A percentile compares a stretch with the other conserved stretches of the same genome.
phyloP scores from a whole-genome alignment of 2,888 invertebrate genomes.

The Thelaira solivaga region DNA sequence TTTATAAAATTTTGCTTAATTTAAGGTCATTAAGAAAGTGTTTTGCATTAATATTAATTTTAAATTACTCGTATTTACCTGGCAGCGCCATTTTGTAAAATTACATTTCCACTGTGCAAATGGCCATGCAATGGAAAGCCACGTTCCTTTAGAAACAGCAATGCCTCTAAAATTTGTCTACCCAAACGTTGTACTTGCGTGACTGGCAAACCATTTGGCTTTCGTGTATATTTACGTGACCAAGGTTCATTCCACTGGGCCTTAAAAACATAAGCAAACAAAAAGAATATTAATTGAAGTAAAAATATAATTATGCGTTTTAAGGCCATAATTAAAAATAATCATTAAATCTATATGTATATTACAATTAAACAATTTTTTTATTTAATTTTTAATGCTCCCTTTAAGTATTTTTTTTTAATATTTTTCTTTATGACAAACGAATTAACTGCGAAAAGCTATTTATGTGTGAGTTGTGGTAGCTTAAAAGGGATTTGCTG shows the following conservation, averaged over 20 bases:
- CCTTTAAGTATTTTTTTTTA: too few relatives aligned
- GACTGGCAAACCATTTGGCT: slow-evolving; percentile 84
- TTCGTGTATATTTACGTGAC: slow-evolving; percentile 84
- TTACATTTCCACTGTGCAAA: slow-evolving; percentile 93
- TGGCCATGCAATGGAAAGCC: slow-evolving; percentile 92
- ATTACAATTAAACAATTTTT: too few relatives aligned
- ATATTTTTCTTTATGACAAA: background rate
- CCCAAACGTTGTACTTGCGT: slow-evolving; percentile 92
- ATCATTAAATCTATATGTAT: too few relatives aligned
- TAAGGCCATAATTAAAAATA: slow-evolving; percentile 21
- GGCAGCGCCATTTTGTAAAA: slow-evolving; percentile 94
- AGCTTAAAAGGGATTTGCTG: background rate
- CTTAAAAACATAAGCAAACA: slow-evolving; percentile 74
- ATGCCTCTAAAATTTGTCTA: slow-evolving; percentile 90
- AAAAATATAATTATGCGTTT: slow-evolving; percentile 1
- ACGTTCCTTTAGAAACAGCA: slow-evolving; percentile 89
- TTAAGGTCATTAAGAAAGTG: background rate
- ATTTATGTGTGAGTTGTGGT: too few relatives aligned
- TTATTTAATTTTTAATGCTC: too few relatives aligned
- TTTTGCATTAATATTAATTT: background rate
- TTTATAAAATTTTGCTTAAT: slow-evolving; percentile 7
- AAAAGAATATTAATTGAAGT: slow-evolving; percentile 7
- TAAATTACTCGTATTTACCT: slow-evolving; percentile 79
- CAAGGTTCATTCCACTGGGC: slow-evolving; percentile 89
- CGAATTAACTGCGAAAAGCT: background rate